A percentile compares a stretch with the other conserved stretches of the same genome.
Conservation (phyloP, 2,888 invertebrate species). For the Thereva nobilitata region DNA sequence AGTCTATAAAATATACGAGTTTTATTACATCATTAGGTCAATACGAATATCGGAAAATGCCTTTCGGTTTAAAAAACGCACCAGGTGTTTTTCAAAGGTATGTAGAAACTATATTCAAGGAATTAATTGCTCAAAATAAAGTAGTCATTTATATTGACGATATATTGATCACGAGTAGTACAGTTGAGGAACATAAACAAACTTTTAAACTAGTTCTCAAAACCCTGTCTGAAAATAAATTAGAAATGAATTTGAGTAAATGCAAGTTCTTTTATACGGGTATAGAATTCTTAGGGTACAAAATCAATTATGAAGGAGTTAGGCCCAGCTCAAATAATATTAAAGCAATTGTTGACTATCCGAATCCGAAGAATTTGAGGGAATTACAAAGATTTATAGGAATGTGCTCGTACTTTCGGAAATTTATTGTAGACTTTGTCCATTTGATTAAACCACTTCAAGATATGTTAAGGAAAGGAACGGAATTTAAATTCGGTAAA, state of each 20-base stretch:
- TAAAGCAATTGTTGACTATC: constrained; percentile 44
- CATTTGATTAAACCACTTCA: constrained; percentile 47
- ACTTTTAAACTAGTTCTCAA: constrained; percentile 42
- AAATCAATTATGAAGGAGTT: constrained; percentile 41
- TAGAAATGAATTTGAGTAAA: constrained; percentile 42
- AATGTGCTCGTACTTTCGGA: constrained; percentile 40
- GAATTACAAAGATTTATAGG: constrained; percentile 42
- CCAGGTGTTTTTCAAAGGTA: constrained; percentile 7
- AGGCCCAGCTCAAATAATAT: constrained; percentile 36
- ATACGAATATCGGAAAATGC: constrained; percentile 41
- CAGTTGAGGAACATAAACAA: constrained; percentile 43
- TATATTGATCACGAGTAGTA: constrained; percentile 44
- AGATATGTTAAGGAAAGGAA: constrained; percentile 44
- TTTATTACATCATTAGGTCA: constrained; percentile 44
- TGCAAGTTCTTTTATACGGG: constrained; percentile 44
- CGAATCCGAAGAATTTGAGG: constrained; percentile 42
- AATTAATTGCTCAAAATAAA: constrained; percentile 40
- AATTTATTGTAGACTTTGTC: constrained; percentile 40
- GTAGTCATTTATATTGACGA: constrained; percentile 47
- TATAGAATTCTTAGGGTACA: constrained; percentile 45
- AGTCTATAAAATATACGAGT: constrained; percentile 42
- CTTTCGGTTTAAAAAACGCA: constrained; percentile 42
- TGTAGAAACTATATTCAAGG: constrained; percentile 43
- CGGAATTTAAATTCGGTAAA: constrained; percentile 26
- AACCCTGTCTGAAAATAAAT: constrained; percentile 40